Conservation (phyloP, 1,140 invertebrate genomes). For the Drosophila parvula region DNA sequence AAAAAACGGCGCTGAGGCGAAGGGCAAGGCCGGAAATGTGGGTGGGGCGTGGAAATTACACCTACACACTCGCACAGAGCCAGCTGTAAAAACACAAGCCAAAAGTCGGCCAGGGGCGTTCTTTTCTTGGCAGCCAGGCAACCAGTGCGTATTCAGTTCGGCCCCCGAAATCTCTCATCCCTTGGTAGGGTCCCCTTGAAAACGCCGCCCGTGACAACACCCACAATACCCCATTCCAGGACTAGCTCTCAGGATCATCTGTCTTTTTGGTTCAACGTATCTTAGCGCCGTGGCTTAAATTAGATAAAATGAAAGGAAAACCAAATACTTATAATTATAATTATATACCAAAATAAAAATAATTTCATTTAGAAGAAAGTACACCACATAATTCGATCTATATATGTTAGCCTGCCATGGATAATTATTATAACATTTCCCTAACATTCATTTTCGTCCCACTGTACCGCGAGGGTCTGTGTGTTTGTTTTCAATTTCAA, state of each 20-base stretch:
- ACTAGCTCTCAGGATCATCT: slow-evolving; percentile 24
- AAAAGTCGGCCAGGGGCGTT: slow-evolving; percentile 45
- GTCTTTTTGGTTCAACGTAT: slow-evolving; percentile 32
- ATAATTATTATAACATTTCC: neutral
- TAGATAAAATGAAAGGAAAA: neutral
- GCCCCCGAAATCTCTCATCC: neutral
- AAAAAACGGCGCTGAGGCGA: slow-evolving; percentile 4
- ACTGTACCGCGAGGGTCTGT: slow-evolving; percentile 2
- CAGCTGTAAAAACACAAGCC: slow-evolving; percentile 69
- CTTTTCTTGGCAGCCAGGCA: slow-evolving; percentile 44
- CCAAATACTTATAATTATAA: neutral
- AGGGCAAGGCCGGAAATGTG: neutral
- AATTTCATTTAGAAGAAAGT: too few relatives aligned
- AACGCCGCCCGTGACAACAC: neutral
- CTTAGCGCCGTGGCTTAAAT: slow-evolving; percentile 4
- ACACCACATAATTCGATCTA: too few relatives aligned
- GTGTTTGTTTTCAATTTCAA: slow-evolving; percentile 60
- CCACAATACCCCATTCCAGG: neutral
- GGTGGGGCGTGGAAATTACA: slow-evolving; percentile 10
- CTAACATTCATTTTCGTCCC: neutral
- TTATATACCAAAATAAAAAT: too few relatives aligned
- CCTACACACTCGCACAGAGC: slow-evolving; percentile 28
- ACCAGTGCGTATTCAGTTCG: slow-evolving; percentile 30
- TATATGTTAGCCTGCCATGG: neutral
- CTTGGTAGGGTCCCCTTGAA: neutral